These are phyloP conservation scores for Myopa testacea DNA, from an alignment of 2,888 invertebrate genomes.

Conservation along the genomic window DNA sequence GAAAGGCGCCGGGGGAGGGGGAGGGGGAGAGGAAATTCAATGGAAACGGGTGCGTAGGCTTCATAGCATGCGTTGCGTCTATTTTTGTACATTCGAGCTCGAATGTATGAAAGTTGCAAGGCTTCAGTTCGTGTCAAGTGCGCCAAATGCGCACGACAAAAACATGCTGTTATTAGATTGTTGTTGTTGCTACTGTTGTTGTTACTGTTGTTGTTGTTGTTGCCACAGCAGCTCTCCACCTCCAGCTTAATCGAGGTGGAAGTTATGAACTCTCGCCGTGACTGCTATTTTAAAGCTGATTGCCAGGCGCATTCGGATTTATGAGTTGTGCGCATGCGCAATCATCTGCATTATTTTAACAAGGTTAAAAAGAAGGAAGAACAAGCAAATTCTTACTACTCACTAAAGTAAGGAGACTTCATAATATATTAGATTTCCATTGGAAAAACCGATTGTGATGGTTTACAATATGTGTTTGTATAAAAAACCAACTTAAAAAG, in stretches of 20 bases:
- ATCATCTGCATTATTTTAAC: background rate
- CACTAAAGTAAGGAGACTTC: no score
- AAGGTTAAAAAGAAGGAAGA: no score
- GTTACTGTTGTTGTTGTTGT: slow-evolving; percentile 21
- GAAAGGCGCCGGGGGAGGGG: background rate
- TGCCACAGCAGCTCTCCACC: background rate
- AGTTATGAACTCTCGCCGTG: slow-evolving; percentile 33
- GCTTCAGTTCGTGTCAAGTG: slow-evolving; percentile 14
- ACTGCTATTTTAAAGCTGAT: slow-evolving; percentile 24
- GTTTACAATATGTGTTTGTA: no score
- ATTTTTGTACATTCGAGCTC: background rate
- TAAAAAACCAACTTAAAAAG: no score
- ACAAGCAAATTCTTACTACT: no score
- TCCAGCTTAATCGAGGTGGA: slow-evolving; percentile 23
- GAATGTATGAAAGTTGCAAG: background rate
- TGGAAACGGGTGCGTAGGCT: no score
- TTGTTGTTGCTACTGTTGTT: slow-evolving; percentile 39
- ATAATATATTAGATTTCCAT: no score
- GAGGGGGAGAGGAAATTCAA: background rate
- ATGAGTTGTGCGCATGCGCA: slow-evolving; percentile 24
- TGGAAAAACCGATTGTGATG: no score
- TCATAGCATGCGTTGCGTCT: background rate
- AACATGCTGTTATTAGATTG: background rate
- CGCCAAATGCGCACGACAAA: slow-evolving; percentile 17
- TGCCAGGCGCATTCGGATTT: slow-evolving; percentile 17